Evolutionary conservation across 2,113 vertebrate species (phyloP), one percentile per base, ranked within the genome.

Genomic region (Pogona vitticeps): DNA sequence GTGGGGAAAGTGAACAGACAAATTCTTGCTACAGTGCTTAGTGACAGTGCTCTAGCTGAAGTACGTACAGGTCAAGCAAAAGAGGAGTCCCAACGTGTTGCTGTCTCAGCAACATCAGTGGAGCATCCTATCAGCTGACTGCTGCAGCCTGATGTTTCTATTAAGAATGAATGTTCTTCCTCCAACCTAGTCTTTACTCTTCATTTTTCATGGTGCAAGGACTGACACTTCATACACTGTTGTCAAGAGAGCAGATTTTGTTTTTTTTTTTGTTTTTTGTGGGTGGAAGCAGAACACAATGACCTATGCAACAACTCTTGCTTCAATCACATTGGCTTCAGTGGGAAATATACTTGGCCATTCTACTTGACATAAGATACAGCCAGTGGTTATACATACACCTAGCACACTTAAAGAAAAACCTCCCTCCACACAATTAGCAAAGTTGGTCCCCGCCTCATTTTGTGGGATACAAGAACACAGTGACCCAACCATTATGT

Each of bases 361-460:
- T 52, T 52, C 5, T 52, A 52, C 46, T 52, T 52, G 46, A 52
- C 46, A 52, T 52, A 52, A 52, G 46, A 52, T 52, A 52, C 46
- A 52, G 46, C 10, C 46, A 52, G 10, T 5, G 46, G 46, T 52
- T 52, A 52, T 52, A 10, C 46, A 52, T 52, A 52, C 46, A 52
- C 46, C 5, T 5, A 52, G 46, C 46, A 52, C 46, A 52, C 46
- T 6, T 6, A 52, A 52, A 52, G 46, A 52, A 52, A 52, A 10
- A 52, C 46, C 46, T 52, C 46, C 78, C 63, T 88, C 58, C 6
- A 33, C 0, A 59, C 86, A 88, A 85, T 93, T 88, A 89, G 33
- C 73, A 56, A 23, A 86, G 40, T 88, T 85, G 80, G 80, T 36
- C 86, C 94, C 91, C 84, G 1, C 92, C 56, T 86, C 46, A 81